Base-by-base conservation (phyloP, 2,113 vertebrate genomes). In the Ciconia maguari region DNA sequence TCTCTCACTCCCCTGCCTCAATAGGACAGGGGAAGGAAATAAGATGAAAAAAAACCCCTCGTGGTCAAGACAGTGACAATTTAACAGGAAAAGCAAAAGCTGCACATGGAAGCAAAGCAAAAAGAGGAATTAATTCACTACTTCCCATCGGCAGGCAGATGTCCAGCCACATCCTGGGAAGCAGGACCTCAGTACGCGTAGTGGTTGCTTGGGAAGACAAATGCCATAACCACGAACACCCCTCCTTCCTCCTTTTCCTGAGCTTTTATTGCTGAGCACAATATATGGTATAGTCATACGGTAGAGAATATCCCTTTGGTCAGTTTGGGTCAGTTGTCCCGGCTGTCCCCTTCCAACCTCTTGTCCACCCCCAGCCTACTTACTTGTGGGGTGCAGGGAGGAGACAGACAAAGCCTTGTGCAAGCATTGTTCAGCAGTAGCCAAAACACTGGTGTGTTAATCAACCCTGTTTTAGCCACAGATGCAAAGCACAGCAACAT, bases 181-280 rank as follows among this genome's bases (percentile, higher is more conserved):
- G 49, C 36, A 57, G n/a, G 32, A 65, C 15, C 15, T 65, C 79
- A 55, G 41, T 27, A 30, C 2, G 2, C 34, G 15, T 12, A 60
- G 11, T 14, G 36, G 26, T 44, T 66, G 34, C 66, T 49, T 86
- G 55, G 25, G 52, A 93, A 74, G 34, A 82, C 16, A 55, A 84
- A 79, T 1, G 6, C 36, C 58, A 49, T 6, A 74, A 48, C 7
- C 49, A 48, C 0, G 0, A 81, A 65, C 1, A 29, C 9, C 9
- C 10, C 24, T 69, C 64, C 38, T 58, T 77, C 36, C 54, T 78
- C 34, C 41, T 75, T 61, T 61, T n/a, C 32, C 38, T 62, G 25
- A 52, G 21, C 27, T 84, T 65, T 74, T 62, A 27, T 42, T 58
- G 54, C 51, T 66, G 74, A 78, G 9, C 12, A 68, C 0, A 0